A percentile compares a stretch with the other conserved stretches of the same genome.
phyloP scores from a whole-genome alignment of 2,888 invertebrate species.

The Boloria selene region DNA sequence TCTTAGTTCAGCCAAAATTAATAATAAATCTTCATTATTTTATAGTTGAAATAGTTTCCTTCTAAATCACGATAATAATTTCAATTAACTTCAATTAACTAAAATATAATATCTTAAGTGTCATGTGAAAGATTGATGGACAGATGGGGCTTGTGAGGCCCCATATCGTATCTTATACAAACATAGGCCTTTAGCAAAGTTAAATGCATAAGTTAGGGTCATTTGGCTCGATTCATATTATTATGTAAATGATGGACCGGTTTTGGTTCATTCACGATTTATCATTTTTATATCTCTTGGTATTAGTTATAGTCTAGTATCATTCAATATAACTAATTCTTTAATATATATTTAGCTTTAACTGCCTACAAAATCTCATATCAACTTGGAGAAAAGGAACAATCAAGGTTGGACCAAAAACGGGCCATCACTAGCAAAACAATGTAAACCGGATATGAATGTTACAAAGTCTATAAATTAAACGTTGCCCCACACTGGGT shows the following conservation, averaged over 20 bases:
- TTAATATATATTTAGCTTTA: neutral
- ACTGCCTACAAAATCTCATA: too few species aligned
- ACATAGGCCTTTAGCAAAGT: constrained; percentile 70
- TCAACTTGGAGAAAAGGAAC: too few species aligned
- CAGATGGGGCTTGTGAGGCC: neutral
- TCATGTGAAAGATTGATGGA: constrained; percentile 20
- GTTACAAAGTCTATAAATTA: constrained; percentile 23
- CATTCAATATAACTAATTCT: neutral
- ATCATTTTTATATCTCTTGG: neutral
- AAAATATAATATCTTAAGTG: constrained; percentile 12
- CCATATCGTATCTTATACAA: constrained; percentile 20
- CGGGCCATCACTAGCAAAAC: neutral
- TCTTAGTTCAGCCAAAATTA: neutral
- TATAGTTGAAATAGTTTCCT: constrained; percentile 15
- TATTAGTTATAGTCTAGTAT: neutral
- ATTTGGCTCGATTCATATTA: constrained; percentile 27
- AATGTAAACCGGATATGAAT: constrained; percentile 15
- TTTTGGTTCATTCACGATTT: neutral
- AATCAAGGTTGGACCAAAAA: too few species aligned
- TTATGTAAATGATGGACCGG: neutral
- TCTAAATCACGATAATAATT: constrained; percentile 4
- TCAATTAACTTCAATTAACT: constrained; percentile 35
- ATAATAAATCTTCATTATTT: neutral
- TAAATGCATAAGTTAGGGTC: constrained; percentile 63
- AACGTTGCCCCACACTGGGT: constrained; percentile 29